Base-by-base conservation (phyloP, 2,113 vertebrate genomes). In the Nyctibius bracteatus region DNA sequence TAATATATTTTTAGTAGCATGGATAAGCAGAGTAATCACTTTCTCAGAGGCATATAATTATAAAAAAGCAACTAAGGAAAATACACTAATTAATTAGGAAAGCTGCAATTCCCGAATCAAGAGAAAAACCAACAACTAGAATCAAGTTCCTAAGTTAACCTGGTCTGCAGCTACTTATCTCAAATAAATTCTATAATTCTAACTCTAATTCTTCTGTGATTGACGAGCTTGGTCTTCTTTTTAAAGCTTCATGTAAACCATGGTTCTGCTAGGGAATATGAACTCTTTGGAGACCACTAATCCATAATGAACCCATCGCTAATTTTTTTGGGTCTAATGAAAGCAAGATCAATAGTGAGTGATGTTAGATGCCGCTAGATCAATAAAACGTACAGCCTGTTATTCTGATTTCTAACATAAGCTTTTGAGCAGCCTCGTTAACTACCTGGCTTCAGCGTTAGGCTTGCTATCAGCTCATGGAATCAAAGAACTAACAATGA, bases 401-500 rank as follows among this genome's bases (percentile, higher is more conserved):
- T 82, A 62, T 10, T 65, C 86, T 74, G 54, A 81, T 85, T 85
- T 61, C 71, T 55, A 62, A 8, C 44, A 22, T 10, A 28, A 66
- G 80, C 68, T 62, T 67, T 39, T 1, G 0, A 67, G 79, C 0
- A 62, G 35, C 43, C 72, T 41, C n/a, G 74, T 9, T 79, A 74
- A 86, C 11, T 19, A 57, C 91, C 84, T 33, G 83, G 12, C 58
- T 62, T 37, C 79, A 55, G 52, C 22, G 61, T 7, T 31, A 55
- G 41, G 21, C 17, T 24, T 74, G 55, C 57, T 54, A 87, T 52
- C 83, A 71, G 66, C 52, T 58, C 51, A 22, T 2, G 31, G 49
- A 51, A 96, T 86, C 92, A 88, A 91, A 90, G 92, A 72, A 46
- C 14, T 61, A 96, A 79, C 68, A 61, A 66, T 14, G 41, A 90